Conservation (phyloP, 2,888 invertebrate species). For the Nemapogon koenigi region DNA sequence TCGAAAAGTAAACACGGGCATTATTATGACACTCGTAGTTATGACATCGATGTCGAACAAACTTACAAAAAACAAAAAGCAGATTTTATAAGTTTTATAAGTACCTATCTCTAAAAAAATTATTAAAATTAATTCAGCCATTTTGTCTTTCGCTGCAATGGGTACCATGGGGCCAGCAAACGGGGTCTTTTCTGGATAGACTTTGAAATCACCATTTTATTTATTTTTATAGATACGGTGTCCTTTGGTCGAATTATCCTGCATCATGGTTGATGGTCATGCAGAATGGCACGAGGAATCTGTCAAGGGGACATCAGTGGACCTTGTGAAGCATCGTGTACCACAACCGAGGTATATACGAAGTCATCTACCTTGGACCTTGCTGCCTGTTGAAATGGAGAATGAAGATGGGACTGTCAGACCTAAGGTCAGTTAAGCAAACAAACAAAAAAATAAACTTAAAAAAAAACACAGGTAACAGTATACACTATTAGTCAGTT, state of each 20-base stretch:
- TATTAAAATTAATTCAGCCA: too few species aligned
- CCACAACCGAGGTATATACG: conserved; percentile 78
- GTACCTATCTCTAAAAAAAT: too few species aligned
- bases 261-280: conserved; percentile 67
- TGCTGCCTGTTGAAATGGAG: conserved; percentile 72
- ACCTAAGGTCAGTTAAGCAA: conserved; percentile 66
- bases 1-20: too few species aligned
- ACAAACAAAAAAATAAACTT: background rate
- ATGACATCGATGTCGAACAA: too few species aligned
- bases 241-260: conserved; percentile 76
- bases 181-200: too few species aligned
- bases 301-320: conserved; percentile 73
- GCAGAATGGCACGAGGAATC: conserved; percentile 66
- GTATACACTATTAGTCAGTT: too few species aligned
- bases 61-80: too few species aligned
- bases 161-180: too few species aligned
- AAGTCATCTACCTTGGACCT: conserved; percentile 75
- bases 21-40: too few species aligned
- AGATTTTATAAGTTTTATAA: too few species aligned
- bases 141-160: too few species aligned
- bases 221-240: conserved; percentile 66
- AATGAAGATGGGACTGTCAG: conserved; percentile 67
- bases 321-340: conserved; percentile 68
- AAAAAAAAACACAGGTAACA: background rate
- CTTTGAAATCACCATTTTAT: background rate